Percentiles rank a stretch among this genome's conserved stretches.
phyloP scores from a whole-genome alignment of 2,888 invertebrate species.

The Cantharis flavilabris region DNA sequence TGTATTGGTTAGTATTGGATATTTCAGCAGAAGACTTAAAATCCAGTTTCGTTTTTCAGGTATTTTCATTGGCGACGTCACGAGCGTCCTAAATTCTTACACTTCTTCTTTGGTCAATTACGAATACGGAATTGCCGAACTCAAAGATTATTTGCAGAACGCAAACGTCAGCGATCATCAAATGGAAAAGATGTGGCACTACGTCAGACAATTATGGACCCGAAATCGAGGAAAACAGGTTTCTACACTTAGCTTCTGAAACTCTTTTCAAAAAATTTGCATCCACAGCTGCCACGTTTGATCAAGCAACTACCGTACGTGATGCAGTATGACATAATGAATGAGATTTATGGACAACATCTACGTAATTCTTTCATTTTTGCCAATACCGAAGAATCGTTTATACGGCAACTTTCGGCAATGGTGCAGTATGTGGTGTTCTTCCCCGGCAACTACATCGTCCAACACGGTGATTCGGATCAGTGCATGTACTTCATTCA shows the following conservation, averaged over 20 bases:
- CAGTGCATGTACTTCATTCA: slow-evolving; percentile 64
- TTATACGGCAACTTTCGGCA: slow-evolving; percentile 58
- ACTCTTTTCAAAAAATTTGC: background rate
- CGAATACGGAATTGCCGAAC: slow-evolving; percentile 59
- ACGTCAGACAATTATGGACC: slow-evolving; percentile 60
- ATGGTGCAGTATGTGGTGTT: slow-evolving; percentile 60
- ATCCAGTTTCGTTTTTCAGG: slow-evolving; percentile 43
- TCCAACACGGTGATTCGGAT: slow-evolving; percentile 61
- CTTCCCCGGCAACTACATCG: slow-evolving; percentile 62
- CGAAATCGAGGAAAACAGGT: slow-evolving; percentile 60
- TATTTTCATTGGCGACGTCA: slow-evolving; percentile 61
- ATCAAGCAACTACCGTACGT: slow-evolving; percentile 56
- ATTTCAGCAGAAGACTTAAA: background rate
- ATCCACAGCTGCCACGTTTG: slow-evolving; percentile 34
- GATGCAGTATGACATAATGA: slow-evolving; percentile 58
- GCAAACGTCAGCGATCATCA: slow-evolving; percentile 59
- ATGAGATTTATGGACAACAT: slow-evolving; percentile 59
- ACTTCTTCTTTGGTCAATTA: slow-evolving; percentile 60
- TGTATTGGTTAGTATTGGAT: slow-evolving; percentile 53
- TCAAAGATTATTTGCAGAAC: slow-evolving; percentile 58
- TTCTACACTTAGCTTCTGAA: background rate
- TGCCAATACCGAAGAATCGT: slow-evolving; percentile 57
- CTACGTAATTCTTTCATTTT: slow-evolving; percentile 60
- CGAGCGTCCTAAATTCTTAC: slow-evolving; percentile 59
- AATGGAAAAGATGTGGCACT: slow-evolving; percentile 61